Percentiles rank a stretch among this genome's conserved stretches.
Conservation (phyloP, 2,888 invertebrate genomes). For the Sabatieria punctata region DNA sequence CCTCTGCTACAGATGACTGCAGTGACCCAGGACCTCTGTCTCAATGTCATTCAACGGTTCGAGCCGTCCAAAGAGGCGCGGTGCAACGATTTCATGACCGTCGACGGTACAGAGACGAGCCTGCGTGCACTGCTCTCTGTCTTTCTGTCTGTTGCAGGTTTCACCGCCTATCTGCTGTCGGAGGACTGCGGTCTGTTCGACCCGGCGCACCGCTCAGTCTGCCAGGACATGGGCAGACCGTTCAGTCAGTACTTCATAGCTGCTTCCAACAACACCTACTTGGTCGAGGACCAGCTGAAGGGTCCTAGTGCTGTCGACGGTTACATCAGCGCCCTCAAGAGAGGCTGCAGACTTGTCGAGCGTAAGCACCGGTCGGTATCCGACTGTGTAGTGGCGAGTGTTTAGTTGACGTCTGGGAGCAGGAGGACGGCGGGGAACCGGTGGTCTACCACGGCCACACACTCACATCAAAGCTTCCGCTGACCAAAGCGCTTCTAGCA, state of each 20-base stretch:
- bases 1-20: slow-evolving; percentile 40
- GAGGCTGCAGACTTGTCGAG: slow-evolving; percentile 42
- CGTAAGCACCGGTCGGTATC: slow-evolving; percentile 26
- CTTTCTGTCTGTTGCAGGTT: slow-evolving; percentile 22
- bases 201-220: slow-evolving; percentile 34
- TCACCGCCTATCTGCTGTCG: slow-evolving; percentile 34
- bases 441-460: slow-evolving; percentile 42
- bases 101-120: slow-evolving; percentile 36
- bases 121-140: not conserved
- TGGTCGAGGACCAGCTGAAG: slow-evolving; percentile 41
- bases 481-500: slow-evolving; percentile 34
- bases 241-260: slow-evolving; percentile 41
- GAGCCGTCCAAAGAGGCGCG: slow-evolving; percentile 43
- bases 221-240: slow-evolving; percentile 43
- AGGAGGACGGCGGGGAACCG: slow-evolving; percentile 36
- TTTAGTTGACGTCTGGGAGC: slow-evolving; percentile 36
- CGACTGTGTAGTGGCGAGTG: not conserved
- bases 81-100: slow-evolving; percentile 39
- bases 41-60: slow-evolving; percentile 39
- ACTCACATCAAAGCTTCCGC: slow-evolving; percentile 38
- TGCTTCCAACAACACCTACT: slow-evolving; percentile 40
- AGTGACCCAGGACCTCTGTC: slow-evolving; percentile 40
- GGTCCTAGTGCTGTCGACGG: slow-evolving; percentile 41
- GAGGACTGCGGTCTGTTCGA: slow-evolving; percentile 42
- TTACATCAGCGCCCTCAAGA: slow-evolving; percentile 38